Base-by-base conservation (phyloP, 2,888 invertebrate species). In the Ectropis crepuscularia region DNA sequence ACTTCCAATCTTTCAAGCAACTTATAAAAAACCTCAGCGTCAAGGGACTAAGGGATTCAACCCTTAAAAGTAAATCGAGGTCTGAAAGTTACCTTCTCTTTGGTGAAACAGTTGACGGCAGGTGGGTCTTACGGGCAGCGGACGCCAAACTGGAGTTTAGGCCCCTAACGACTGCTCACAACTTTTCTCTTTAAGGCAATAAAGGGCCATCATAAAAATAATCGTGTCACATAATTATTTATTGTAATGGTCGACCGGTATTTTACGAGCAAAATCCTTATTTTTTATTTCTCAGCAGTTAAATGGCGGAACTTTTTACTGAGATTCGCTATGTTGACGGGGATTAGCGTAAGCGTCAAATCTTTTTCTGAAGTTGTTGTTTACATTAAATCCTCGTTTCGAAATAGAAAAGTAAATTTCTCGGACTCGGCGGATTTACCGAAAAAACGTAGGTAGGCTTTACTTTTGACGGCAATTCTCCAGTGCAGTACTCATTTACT, bases 141-240 rank as follows among this genome's bases (percentile, higher is more conserved):
- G 63, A 53, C 41, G 63, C 41, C 36, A 39, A 54, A 45, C 58
- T 42, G 41, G 53, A 65, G 58, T 63, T 67, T 49, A 50, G 47
- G 47, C 60, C 57, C 49, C 57, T 64, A 69, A 70, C 65, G 59
- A 66, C 69, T 63, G 51, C 66, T 63, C 51, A 45, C 53, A 69
- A 72, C 69, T 70, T 72, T 55, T 57, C 61, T 67, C 69, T 69
- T 69, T 67, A 61, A 71, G 57, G 67, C 65, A 63, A 67, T 66
- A 67, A 70, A 69, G 49, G 46, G 53, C 68, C 60, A 65, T 61
- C 72, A 64, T 72, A 69, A 72, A 70, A 65, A 69, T 69, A 66
- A 70, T 69, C 68, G 69, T 68, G 72, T 65, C 70, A 66, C 72
- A 72, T 72, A 67, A 72, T 70, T 72, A 72, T 72, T 72, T 70